A percentile compares a stretch with the other conserved stretches of the same genome.
Conservation (phyloP, 2,888 invertebrate genomes). For the Osmoderma eremita region DNA sequence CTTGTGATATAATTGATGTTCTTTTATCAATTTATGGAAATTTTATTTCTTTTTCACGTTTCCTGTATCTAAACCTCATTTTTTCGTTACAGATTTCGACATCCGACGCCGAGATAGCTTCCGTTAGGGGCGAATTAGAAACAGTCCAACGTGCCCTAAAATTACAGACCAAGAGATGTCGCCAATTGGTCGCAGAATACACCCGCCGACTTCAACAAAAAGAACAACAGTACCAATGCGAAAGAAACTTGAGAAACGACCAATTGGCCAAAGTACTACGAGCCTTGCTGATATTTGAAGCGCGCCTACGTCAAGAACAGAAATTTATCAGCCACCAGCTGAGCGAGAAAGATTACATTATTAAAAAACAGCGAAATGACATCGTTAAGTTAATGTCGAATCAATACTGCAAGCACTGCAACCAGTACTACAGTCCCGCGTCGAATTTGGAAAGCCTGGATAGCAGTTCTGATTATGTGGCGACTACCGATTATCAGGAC, state of each 20-base stretch:
- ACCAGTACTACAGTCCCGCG: conserved; percentile 57
- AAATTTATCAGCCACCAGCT: conserved; percentile 75
- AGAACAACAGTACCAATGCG: conserved; percentile 70
- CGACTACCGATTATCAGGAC: conserved; percentile 57
- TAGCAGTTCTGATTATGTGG: conserved; percentile 61
- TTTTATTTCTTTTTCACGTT: too few relatives aligned
- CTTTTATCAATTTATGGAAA: too few relatives aligned
- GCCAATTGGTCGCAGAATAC: conserved; percentile 75
- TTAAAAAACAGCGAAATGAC: conserved; percentile 75
- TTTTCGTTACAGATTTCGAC: conserved; percentile 73
- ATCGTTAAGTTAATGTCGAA: conserved; percentile 72
- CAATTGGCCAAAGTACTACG: conserved; percentile 77
- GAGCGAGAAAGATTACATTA: conserved; percentile 77
- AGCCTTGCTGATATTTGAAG: conserved; percentile 77
- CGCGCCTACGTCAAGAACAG: conserved; percentile 77
- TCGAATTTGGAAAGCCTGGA: conserved; percentile 59
- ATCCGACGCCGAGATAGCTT: conserved; percentile 69
- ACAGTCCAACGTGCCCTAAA: conserved; percentile 74
- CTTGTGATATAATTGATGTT: too few relatives aligned
- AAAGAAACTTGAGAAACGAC: conserved; percentile 73
- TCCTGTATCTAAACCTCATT: conserved; percentile 45
- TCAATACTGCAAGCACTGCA: conserved; percentile 62
- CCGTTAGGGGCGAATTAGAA: conserved; percentile 72
- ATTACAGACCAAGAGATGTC: conserved; percentile 73
- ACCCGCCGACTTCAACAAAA: conserved; percentile 70